Evolutionary conservation across 2,888 invertebrate species (phyloP), one percentile per base, ranked within the genome.

Genomic region (Pinctada fucata): DNA sequence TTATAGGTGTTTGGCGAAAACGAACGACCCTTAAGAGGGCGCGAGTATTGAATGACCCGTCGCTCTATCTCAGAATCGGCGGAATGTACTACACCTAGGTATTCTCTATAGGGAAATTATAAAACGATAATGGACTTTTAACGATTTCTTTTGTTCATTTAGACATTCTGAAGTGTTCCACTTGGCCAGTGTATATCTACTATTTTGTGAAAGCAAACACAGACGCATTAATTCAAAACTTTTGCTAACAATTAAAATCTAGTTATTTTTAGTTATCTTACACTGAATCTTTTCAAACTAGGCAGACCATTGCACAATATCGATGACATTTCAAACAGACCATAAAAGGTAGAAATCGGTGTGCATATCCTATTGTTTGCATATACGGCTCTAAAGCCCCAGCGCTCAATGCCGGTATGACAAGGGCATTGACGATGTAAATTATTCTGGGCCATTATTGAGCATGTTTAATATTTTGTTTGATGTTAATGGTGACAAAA

Each of bases 391-490:
- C 58, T 58, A 58, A 58, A 6, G 58, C 58, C 6, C 13, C 6
- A 10, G 58, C 58, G 58, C 13, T 58, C 58, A 58, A 58, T 58
- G 6, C 8, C 58, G 6, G 13, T 13, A 58, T 58, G 58, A 58
- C 58, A 58, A 58, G 58, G 58, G 8, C 58, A 58, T 58, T 58
- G 6, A 58, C 58, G 58, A 58, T 58, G 58, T 58, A 58, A 58
- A 58, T 58, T 58, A 58, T 58, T 58, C 58, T 58, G 58, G 8
- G 58, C 58, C 58, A 10, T 58, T 58, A 58, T 58, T 58, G 58
- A 58, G 58, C 58, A 58, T 58, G 58, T 58, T 58, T 58, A 58
- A 58, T 58, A 58, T 58, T 58, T 58, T 58, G 58, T 58, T 58
- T 58, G 58, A 58, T 10, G 58, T 58, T 58, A 58, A 58, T 58